phyloP scores from a whole-genome alignment of 2,888 invertebrate species.

The Euproctis similis region DNA sequence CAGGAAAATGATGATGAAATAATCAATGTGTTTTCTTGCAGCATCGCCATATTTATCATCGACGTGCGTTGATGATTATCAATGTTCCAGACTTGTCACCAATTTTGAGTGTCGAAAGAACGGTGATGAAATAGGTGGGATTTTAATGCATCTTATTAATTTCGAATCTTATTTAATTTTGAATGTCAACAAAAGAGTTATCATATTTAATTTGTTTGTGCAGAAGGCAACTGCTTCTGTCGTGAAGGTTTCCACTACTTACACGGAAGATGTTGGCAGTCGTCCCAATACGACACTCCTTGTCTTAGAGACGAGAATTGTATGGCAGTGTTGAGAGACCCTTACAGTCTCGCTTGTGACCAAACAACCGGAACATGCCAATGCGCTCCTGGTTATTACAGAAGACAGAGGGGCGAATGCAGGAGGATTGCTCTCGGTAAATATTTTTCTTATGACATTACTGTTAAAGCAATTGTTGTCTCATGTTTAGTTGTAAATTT shows the following conservation, averaged over 20 bases:
- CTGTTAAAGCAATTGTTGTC: too few relatives aligned
- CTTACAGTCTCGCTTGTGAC: constrained; percentile 42
- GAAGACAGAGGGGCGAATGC: constrained; percentile 57
- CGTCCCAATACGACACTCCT: constrained; percentile 26
- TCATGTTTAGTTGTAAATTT: too few relatives aligned
- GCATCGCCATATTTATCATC: constrained; percentile 42
- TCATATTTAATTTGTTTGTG: constrained; percentile 1
- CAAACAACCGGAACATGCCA: constrained; percentile 26
- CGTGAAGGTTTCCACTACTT: constrained; percentile 46
- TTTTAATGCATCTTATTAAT: too few relatives aligned
- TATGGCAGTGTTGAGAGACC: constrained; percentile 35
- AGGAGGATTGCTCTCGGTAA: constrained; percentile 43
- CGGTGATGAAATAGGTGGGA: constrained; percentile 21
- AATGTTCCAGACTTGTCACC: constrained; percentile 45
- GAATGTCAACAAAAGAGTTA: too few relatives aligned
- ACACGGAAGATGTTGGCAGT: constrained; percentile 54
- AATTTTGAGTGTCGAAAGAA: constrained; percentile 37
- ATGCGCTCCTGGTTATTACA: constrained; percentile 49
- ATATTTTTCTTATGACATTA: constrained; percentile 5
- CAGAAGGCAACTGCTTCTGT: constrained; percentile 45
- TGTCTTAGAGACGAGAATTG: constrained; percentile 52
- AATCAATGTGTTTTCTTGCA: too few relatives aligned
- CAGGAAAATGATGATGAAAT: too few relatives aligned
- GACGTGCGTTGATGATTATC: constrained; percentile 43
- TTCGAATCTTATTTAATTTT: too few relatives aligned